Conservation (phyloP, 2,888 invertebrate genomes). For the Helicoverpa assulta region DNA sequence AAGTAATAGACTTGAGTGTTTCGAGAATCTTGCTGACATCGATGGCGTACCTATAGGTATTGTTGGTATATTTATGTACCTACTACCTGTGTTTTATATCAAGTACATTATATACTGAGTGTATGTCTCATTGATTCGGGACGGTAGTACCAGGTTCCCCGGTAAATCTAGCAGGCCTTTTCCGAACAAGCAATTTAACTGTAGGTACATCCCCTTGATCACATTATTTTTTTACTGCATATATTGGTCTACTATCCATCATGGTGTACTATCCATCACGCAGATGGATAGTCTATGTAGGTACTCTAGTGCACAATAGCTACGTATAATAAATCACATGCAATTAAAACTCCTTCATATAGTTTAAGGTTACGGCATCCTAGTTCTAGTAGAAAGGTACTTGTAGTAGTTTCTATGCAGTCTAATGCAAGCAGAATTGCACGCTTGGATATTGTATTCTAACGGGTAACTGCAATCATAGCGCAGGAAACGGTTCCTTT, state of each 20-base stretch:
- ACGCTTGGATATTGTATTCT: slow-evolving; percentile 15
- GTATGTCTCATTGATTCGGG: too few relatives aligned
- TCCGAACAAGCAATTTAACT: too few relatives aligned
- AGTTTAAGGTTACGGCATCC: not conserved
- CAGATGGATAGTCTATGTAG: too few relatives aligned
- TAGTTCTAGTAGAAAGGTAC: not conserved
- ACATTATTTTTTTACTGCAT: too few relatives aligned
- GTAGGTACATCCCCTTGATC: too few relatives aligned
- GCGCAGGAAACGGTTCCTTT: slow-evolving; percentile 36
- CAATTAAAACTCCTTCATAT: not conserved
- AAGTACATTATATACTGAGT: not conserved
- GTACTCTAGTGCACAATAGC: too few relatives aligned
- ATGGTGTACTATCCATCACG: too few relatives aligned
- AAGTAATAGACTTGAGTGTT: slow-evolving; percentile 50
- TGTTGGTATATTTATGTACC: slow-evolving; percentile 1
- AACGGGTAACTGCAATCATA: slow-evolving; percentile 28
- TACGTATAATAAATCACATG: too few relatives aligned
- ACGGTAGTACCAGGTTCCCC: too few relatives aligned
- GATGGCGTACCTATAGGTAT: not conserved
- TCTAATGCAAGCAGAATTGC: slow-evolving; percentile 12
- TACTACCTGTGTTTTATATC: not conserved
- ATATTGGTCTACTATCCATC: too few relatives aligned
- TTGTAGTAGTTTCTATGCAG: slow-evolving; percentile 1
- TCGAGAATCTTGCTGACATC: slow-evolving; percentile 21
- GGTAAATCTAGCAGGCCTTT: too few relatives aligned